phyloP scores from a whole-genome alignment of 2,797 vertebrate genomes.

The Argentina silus region DNA sequence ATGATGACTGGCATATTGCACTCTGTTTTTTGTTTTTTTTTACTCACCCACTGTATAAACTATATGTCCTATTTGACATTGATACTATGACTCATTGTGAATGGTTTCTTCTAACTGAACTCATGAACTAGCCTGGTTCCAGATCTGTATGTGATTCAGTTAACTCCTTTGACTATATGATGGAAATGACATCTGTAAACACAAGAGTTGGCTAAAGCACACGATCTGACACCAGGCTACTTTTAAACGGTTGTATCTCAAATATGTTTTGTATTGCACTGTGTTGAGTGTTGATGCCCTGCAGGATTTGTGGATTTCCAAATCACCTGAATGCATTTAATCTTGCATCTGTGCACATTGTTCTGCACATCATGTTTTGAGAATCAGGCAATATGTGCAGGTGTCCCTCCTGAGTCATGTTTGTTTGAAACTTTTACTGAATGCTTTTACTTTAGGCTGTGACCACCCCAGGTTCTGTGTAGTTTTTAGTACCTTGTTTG shows the following conservation, averaged over 20 bases:
- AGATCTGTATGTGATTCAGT: too few species aligned
- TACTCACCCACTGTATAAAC: neutral
- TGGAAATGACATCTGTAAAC: too few species aligned
- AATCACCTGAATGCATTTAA: neutral
- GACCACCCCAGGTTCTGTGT: neutral
- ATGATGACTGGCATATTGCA: neutral
- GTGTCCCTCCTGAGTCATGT: neutral
- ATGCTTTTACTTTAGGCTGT: neutral
- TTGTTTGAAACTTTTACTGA: constrained; percentile 14
- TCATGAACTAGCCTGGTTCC: neutral
- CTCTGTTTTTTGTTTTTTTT: neutral
- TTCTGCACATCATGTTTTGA: neutral
- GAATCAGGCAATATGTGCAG: neutral
- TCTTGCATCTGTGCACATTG: neutral
- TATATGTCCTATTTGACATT: neutral
- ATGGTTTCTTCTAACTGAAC: neutral
- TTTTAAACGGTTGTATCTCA: too few species aligned
- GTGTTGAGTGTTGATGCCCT: neutral
- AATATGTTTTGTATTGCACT: neutral
- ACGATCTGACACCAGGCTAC: too few species aligned
- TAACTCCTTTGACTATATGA: too few species aligned
- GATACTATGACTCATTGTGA: neutral
- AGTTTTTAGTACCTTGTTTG: neutral
- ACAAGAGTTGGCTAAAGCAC: too few species aligned
- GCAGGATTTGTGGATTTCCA: neutral